Evolutionary conservation across 2,797 vertebrate genomes (phyloP).

Genomic region (Pipistrellus nathusii): DNA sequence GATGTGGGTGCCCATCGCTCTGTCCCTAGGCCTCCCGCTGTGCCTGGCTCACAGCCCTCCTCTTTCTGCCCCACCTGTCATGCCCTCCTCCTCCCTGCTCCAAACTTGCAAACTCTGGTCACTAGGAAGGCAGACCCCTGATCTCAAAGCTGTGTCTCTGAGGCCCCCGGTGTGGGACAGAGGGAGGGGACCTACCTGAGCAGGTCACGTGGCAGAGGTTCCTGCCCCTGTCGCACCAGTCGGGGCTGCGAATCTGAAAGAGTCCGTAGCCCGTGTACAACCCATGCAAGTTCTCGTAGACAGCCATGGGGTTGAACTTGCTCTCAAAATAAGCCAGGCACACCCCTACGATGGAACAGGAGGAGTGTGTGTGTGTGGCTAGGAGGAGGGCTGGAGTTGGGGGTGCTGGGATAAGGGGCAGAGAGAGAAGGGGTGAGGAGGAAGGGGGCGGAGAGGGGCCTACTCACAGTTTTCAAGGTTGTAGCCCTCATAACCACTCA

Average conservation of each 20-base stretch:
- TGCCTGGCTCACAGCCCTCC: not conserved
- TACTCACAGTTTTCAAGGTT: constrained; percentile 79
- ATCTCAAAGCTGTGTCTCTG: not conserved
- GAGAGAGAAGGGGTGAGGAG: no score
- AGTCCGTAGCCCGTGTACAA: constrained; percentile 69
- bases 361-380: not conserved
- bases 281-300: constrained; percentile 1
- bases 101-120: not conserved
- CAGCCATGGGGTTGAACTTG: constrained; percentile 80
- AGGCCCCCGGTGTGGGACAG: accelerated
- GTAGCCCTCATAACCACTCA: constrained; percentile 78
- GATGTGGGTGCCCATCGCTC: not conserved
- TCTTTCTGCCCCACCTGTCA: not conserved
- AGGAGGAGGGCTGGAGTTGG: accelerated
- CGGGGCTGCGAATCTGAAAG: constrained; percentile 70
- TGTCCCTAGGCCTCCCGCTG: not conserved
- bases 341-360: constrained; percentile 65
- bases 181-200: not conserved
- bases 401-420: accelerated
- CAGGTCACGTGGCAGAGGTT: constrained; percentile 63
- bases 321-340: constrained; percentile 82
- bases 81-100: not conserved
- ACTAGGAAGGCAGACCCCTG: not conserved
- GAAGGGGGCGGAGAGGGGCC: no score
- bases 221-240: constrained; percentile 68